A percentile compares a stretch with the other conserved stretches of the same genome.
Evolutionary conservation across 2,113 vertebrate genomes (phyloP).

Genomic region (Aepyceros melampus): DNA sequence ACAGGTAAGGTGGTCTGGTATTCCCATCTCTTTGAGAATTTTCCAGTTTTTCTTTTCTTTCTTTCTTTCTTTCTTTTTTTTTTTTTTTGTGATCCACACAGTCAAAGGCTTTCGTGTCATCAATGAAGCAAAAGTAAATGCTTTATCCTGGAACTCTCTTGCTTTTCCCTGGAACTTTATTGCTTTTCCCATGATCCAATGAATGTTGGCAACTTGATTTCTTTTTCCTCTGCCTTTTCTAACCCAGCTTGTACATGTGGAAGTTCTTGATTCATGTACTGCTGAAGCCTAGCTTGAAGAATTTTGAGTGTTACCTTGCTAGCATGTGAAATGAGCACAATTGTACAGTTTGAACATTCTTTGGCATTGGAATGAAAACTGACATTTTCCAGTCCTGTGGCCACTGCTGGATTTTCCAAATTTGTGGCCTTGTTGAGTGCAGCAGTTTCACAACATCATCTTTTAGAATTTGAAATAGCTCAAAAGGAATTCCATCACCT

Average conservation of each 20-base stretch:
- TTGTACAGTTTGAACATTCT: not conserved
- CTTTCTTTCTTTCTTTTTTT: no score
- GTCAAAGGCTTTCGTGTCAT: not conserved
- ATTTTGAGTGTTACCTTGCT: not conserved
- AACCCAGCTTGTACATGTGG: not conserved
- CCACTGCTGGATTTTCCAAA: not conserved
- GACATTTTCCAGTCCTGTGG: not conserved
- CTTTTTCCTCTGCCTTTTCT: not conserved
- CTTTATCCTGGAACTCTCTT: not conserved
- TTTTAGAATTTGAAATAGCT: not conserved
- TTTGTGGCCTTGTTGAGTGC: not conserved
- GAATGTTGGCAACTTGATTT: not conserved
- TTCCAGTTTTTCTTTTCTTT: not conserved
- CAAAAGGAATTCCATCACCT: not conserved
- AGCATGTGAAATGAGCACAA: not conserved
- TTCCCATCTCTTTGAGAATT: not conserved
- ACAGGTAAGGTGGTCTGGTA: not conserved
- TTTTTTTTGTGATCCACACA: not conserved
- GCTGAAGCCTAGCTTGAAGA: not conserved
- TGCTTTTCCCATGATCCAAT: not conserved
- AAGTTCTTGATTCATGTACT: not conserved
- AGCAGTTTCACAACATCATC: not conserved
- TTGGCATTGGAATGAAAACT: not conserved
- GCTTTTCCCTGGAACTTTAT: not conserved
- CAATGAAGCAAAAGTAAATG: not conserved